A percentile compares a stretch with the other conserved stretches of the same genome.
Evolutionary conservation across 2,113 vertebrate genomes (phyloP).

Genomic region (Bos indicus): DNA sequence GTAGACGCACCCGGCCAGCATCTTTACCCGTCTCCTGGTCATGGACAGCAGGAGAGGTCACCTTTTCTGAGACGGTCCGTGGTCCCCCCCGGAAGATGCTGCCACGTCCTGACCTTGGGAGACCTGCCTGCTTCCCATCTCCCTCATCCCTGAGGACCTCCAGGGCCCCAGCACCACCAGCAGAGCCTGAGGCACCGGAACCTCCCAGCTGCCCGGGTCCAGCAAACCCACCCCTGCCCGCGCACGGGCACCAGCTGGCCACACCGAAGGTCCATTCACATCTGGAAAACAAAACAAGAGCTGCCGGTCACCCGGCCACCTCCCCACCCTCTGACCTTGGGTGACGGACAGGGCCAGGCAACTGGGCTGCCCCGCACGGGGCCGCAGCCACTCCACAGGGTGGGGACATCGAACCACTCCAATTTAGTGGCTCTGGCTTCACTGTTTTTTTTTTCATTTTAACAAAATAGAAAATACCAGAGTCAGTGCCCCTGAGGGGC

Average conservation of each 20-base stretch:
- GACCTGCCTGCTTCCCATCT: not conserved
- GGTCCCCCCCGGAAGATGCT: not conserved
- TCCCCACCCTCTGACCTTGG: not conserved
- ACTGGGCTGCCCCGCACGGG: not conserved
- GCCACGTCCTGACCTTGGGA: not conserved
- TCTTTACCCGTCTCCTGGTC: not conserved
- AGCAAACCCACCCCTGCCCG: too few species aligned
- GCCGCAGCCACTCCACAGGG: too few species aligned
- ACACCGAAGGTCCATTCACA: accelerated
- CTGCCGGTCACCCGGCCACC: accelerated
- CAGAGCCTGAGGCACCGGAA: not conserved
- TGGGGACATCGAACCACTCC: too few species aligned
- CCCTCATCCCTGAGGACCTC: too few species aligned
- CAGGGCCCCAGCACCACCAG: too few species aligned
- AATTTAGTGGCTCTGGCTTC: not conserved
- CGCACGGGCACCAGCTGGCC: too few species aligned
- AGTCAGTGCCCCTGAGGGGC: not conserved
- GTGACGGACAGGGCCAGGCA: not conserved
- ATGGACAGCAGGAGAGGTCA: not conserved
- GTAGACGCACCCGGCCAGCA: not conserved
- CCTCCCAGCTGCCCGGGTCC: not conserved
- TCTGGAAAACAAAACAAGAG: not conserved
- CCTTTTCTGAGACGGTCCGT: not conserved
- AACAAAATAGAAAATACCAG: not conserved
- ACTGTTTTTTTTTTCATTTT: not conserved